Evolutionary conservation across 1,140 invertebrate genomes (phyloP), one percentile per base, ranked within the genome.

Genomic region (Drosophila hydei): DNA sequence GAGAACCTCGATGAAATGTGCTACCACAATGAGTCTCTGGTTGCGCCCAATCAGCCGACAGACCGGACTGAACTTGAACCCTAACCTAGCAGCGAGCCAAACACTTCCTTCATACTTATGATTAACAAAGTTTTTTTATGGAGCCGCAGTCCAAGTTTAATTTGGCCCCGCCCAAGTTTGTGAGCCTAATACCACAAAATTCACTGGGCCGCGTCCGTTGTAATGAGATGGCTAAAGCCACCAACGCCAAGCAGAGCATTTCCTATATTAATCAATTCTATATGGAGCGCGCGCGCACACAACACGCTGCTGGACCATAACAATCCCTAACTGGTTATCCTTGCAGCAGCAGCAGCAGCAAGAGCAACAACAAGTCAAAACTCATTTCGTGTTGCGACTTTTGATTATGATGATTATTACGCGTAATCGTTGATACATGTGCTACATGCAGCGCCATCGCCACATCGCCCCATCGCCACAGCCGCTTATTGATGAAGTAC

Each of bases 361-460:
- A 52, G 61, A 72, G 56, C 67, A 72, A 74, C 64, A 84, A 64
- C 77, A 87, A 87, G 77, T 87, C 77, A 78, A 87, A 87, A 87
- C 81, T 87, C 83, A 87, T 87, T 88, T 87, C 81, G 81, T 87
- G 81, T 88, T 87, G 81, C 81, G 81, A 88, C 81, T 87, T 87
- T 87, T 87, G 83, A 87, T 87, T 87, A 87, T 87, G 83, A 85
- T 85, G 80, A 87, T 87, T 87, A 87, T 87, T 87, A 88, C 81
- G 81, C 81, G 81, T 87, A 87, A 87, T 87, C 81, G 83, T 75
- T 75, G 81, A 77, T 87, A 88, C 81, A 87, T 87, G 81, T 87
- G 81, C 81, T 87, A 77, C 81, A 87, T 87, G 83, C 81, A 87
- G 73, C 77, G 74, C 77, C 81, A 80, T 74, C 54, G 42, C 56